Base-by-base conservation (phyloP, 2,113 vertebrate genomes). In the Pelecanus crispus region DNA sequence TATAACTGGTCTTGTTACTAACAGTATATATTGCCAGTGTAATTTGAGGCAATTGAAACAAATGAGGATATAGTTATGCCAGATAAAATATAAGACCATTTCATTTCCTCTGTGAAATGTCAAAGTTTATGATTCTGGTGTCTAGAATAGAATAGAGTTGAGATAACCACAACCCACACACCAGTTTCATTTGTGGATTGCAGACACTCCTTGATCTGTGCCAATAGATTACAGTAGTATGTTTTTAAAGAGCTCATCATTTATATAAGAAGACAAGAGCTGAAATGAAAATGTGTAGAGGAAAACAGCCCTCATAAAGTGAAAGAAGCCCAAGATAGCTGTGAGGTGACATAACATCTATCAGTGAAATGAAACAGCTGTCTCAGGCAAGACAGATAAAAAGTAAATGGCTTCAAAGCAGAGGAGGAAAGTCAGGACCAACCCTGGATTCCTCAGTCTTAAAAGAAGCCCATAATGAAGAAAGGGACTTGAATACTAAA, bases 311-410 rank as follows among this genome's bases (percentile, higher is more conserved):
- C 98, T 98, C 96, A 97, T 98, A 98, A 99, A 98, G 97, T 97
- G 97, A 97, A 98, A 98, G 97, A 98, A 98, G 97, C 85, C 95
- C 96, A 91, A 94, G 95, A 90, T 97, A 98, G 97, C 98, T 91
- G 58, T 90, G 92, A 97, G 97, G 97, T 98, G 98, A 98, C 98
- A 98, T 97, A 97, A 97, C 92, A 99, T 99, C 98, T 98, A 98
- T 99, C 99, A 98, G 97, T 96, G 98, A 98, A 99, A 99, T 98
- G 96, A 98, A 98, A 97, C 96, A 98, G 95, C 97, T 98, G 98
- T 98, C 98, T 98, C 86, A 80, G 94, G 95, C 94, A 97, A 97
- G 97, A 98, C 97, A 98, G 97, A 98, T 98, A 98, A 98, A 97
- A 98, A 96, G 97, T 84, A 96, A 96, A 98, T 97, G 84, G 97